A percentile compares a stretch with the other conserved stretches of the same genome.
phyloP scores from a whole-genome alignment of 2,888 invertebrate species.

The Tanytarsus gracilentus region DNA sequence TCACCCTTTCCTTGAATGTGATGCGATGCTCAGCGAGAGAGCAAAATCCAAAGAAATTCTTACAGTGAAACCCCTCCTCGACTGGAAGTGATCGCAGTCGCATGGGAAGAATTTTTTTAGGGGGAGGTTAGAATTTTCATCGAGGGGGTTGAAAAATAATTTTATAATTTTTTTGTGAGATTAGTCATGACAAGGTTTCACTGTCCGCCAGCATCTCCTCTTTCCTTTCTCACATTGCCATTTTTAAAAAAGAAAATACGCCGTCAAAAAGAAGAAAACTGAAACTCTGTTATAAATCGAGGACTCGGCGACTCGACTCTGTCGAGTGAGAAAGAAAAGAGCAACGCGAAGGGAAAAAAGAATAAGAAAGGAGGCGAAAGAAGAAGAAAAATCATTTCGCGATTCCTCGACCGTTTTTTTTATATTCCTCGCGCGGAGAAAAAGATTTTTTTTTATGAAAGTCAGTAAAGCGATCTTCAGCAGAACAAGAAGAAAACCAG shows the following conservation, averaged over 20 bases:
- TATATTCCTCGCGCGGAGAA: constrained; percentile 21
- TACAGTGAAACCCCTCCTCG: no score
- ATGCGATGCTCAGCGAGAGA: no score
- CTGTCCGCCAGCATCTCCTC: background rate
- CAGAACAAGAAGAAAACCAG: constrained; percentile 12
- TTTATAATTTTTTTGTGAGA: background rate
- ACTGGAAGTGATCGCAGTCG: no score
- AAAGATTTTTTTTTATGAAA: constrained; percentile 16
- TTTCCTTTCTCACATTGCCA: background rate
- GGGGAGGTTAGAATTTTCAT: background rate
- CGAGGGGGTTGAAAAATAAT: no score
- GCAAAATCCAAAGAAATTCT: no score
- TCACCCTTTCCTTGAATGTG: constrained; percentile 12
- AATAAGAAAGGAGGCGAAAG: no score
- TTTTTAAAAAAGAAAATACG: constrained; percentile 17
- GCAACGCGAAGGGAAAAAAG: constrained; percentile 12
- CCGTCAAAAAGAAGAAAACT: constrained; percentile 26
- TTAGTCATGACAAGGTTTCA: background rate
- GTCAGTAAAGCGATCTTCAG: constrained; percentile 7
- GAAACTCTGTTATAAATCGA: constrained; percentile 21
- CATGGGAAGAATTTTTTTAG: background rate
- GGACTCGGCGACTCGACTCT: constrained; percentile 14
- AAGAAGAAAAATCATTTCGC: constrained; percentile 21
- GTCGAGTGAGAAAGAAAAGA: background rate
- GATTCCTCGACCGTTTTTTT: constrained; percentile 20